These are phyloP conservation scores for Enteromius viviparus DNA, from an alignment of 2,797 vertebrate species.

Conservation along the genomic window DNA sequence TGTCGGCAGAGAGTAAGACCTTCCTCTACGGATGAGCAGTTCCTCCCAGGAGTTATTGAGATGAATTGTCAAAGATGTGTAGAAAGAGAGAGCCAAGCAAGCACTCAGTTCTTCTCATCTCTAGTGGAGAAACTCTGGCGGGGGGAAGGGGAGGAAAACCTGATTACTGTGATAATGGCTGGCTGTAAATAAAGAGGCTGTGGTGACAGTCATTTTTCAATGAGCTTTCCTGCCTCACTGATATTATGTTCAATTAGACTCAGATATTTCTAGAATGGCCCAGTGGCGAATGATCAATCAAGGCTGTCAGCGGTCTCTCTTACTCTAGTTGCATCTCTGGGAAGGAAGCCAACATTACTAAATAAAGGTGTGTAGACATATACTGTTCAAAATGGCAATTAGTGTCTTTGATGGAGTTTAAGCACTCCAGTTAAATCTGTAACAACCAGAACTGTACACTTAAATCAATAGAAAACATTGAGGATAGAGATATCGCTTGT, in stretches of 20 bases:
- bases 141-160: slow-evolving; percentile 22
- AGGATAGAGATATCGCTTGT: background rate
- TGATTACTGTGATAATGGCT: slow-evolving; percentile 40
- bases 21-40: slow-evolving; percentile 23
- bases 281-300: slow-evolving; percentile 46
- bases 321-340: slow-evolving; percentile 14
- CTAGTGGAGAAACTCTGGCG: background rate
- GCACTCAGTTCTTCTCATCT: slow-evolving; percentile 6
- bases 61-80: slow-evolving; percentile 32
- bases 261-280: slow-evolving; percentile 30
- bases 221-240: slow-evolving; percentile 23
- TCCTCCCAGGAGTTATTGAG: slow-evolving; percentile 21
- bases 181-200: slow-evolving; percentile 46
- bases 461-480: background rate
- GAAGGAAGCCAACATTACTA: slow-evolving; percentile 33
- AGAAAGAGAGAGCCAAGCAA: slow-evolving; percentile 3
- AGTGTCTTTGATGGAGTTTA: slow-evolving; percentile 34
- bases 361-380: slow-evolving; percentile 21
- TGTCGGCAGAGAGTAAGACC: slow-evolving; percentile 12
- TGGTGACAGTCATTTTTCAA: slow-evolving; percentile 33
- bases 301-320: slow-evolving; percentile 27
- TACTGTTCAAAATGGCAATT: slow-evolving; percentile 29
- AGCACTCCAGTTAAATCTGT: slow-evolving; percentile 27
- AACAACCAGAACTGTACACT: background rate
- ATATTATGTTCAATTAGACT: slow-evolving; percentile 46